phyloP scores from a whole-genome alignment of 2,113 vertebrate species.

The Vanacampus margaritifer region DNA sequence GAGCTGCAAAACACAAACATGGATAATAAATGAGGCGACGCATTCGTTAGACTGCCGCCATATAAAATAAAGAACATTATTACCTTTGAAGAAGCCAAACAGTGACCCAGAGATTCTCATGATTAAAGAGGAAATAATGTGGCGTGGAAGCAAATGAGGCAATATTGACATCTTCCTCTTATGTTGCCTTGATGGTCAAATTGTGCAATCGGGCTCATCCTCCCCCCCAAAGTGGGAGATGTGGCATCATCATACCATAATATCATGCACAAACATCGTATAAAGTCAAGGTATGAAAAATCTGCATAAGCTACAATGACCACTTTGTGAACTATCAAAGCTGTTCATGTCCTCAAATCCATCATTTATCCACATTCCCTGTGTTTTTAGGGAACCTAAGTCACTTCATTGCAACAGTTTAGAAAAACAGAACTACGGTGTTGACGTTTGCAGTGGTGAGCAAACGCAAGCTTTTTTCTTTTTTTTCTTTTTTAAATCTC shows the following conservation, averaged over 20 bases:
- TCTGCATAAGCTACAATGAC: background rate
- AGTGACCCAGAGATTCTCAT: conserved; percentile 22
- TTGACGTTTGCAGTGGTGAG: background rate
- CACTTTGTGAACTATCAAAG: too few species aligned
- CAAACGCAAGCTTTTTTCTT: background rate
- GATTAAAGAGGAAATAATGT: background rate
- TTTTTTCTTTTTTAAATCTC: too few species aligned
- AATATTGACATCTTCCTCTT: conserved; percentile 17
- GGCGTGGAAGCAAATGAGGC: background rate
- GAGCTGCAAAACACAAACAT: conserved; percentile 26
- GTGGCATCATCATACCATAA: background rate
- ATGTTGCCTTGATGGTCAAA: background rate
- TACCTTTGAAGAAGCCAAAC: conserved; percentile 32
- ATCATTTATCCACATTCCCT: background rate
- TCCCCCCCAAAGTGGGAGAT: background rate
- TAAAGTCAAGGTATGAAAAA: background rate
- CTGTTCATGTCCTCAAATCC: background rate
- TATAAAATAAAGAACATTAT: background rate
- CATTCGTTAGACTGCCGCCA: background rate
- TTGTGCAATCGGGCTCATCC: conserved; percentile 11
- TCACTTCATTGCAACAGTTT: background rate
- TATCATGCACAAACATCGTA: background rate
- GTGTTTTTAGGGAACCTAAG: background rate
- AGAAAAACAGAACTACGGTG: background rate
- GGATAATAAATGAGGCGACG: background rate